Evolutionary conservation across 2,113 vertebrate species (phyloP).

Genomic region (Ahaetulla prasina): DNA sequence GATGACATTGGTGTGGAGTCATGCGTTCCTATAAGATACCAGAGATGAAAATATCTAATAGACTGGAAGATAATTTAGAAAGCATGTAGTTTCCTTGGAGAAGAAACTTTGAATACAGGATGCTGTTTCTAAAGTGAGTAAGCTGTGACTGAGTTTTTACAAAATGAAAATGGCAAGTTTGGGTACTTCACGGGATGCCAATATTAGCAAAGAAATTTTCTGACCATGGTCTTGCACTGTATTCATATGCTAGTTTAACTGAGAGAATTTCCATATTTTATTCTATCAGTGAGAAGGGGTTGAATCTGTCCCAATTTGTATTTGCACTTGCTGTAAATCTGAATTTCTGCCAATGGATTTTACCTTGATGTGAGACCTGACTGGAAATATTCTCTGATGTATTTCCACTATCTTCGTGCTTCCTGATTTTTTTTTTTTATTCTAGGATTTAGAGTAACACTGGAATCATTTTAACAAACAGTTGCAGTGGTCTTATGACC

Average conservation of each 20-base stretch:
- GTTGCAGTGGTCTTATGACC: neutral
- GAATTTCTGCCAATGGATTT: neutral
- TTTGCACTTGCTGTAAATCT: no score
- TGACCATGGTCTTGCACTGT: no score
- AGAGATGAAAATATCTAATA: neutral
- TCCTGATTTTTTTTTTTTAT: neutral
- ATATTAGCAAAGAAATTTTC: neutral
- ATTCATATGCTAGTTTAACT: no score
- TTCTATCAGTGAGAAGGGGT: neutral
- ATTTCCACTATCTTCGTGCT: neutral
- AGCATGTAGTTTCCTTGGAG: neutral
- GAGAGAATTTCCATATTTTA: neutral
- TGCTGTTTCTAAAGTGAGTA: neutral
- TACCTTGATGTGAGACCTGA: neutral
- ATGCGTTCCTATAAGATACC: neutral
- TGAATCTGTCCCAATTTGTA: no score
- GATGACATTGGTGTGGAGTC: neutral
- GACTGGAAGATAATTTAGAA: neutral
- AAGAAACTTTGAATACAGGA: neutral
- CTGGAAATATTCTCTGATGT: neutral
- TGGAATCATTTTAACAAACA: neutral
- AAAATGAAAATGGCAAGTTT: neutral
- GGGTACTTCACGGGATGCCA: no score
- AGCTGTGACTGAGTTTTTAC: neutral
- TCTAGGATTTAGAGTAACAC: neutral